These are phyloP conservation scores for Drosophila arizonae DNA, from an alignment of 1,140 invertebrate species.

Conservation along the genomic window DNA sequence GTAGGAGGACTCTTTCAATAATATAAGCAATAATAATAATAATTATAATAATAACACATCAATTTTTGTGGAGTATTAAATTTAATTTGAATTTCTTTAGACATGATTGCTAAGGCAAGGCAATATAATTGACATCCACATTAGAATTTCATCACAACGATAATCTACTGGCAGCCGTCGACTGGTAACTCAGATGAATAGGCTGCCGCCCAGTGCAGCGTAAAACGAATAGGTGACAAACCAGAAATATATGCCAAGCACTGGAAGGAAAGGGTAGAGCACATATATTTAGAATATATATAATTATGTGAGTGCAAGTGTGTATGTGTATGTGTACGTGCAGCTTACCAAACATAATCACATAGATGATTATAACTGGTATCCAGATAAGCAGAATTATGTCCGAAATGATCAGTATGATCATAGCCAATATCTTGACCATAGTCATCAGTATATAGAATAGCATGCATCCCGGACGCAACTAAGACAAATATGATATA, in stretches of 20 bases:
- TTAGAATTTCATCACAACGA: slow-evolving; percentile 28
- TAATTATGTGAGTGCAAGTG: neutral
- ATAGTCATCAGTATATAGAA: slow-evolving; percentile 44
- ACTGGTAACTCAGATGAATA: slow-evolving; percentile 43
- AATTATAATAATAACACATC: too few species aligned
- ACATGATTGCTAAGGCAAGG: slow-evolving; percentile 44
- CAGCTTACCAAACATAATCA: slow-evolving; percentile 45
- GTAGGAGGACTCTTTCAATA: too few species aligned
- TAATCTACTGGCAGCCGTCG: neutral
- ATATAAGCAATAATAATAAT: too few species aligned
- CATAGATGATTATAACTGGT: slow-evolving; percentile 32
- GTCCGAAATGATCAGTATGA: slow-evolving; percentile 54
- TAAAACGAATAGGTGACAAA: slow-evolving; percentile 67
- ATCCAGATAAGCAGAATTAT: slow-evolving; percentile 46
- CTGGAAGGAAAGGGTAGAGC: slow-evolving; percentile 7
- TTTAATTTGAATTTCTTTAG: slow-evolving; percentile 4
- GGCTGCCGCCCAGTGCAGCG: slow-evolving; percentile 55
- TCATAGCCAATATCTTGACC: slow-evolving; percentile 34
- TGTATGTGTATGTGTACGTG: neutral
- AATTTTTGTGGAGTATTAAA: slow-evolving; percentile 2
- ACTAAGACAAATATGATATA: slow-evolving; percentile 11
- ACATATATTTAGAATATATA: neutral
- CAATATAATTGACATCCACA: slow-evolving; percentile 12
- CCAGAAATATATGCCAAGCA: slow-evolving; percentile 48
- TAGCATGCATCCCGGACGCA: slow-evolving; percentile 49